Conservation (phyloP, 2,797 vertebrate species). For the Artibeus jamaicensis region DNA sequence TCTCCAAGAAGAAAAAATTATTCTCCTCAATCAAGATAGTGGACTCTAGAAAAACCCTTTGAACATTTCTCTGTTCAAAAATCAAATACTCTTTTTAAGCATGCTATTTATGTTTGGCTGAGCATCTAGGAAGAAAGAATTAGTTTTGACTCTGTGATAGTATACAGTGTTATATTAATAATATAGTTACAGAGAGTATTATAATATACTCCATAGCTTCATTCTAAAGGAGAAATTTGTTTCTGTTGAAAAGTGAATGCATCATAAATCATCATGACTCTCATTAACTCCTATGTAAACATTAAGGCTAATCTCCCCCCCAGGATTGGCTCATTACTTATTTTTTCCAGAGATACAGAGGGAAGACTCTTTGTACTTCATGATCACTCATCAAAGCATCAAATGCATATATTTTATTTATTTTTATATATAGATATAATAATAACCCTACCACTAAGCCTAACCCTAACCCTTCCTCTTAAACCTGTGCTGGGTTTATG, state of each 20-base stretch:
- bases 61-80: neutral
- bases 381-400: neutral
- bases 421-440: neutral
- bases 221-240: neutral
- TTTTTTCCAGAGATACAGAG: neutral
- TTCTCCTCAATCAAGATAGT: neutral
- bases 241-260: neutral
- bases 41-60: neutral
- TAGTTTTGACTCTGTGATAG: neutral
- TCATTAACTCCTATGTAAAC: neutral
- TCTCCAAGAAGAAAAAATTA: neutral
- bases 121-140: neutral
- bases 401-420: neutral
- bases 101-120: neutral
- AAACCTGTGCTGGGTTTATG: neutral
- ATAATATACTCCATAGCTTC: neutral
- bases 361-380: neutral
- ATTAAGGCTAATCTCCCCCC: neutral
- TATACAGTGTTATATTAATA: neutral
- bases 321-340: neutral
- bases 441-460: no score
- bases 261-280: neutral
- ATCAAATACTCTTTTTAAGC: conserved; percentile 19
- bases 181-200: no score
- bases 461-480: neutral